Conservation (phyloP, 2,797 vertebrate species). For the Pteropus rufus region DNA sequence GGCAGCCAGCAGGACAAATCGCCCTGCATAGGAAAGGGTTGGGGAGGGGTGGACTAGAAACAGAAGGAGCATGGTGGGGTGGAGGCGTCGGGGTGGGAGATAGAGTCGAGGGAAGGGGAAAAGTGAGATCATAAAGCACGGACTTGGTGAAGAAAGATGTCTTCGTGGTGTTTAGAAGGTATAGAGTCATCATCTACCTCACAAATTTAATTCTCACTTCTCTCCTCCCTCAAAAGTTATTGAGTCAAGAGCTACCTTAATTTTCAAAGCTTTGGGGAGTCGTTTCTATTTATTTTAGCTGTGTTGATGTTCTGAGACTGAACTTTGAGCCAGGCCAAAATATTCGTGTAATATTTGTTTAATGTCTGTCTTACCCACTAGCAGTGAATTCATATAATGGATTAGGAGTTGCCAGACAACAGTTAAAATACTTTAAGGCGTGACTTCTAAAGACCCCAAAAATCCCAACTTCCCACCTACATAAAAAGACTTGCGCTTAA, state of each 20-base stretch:
- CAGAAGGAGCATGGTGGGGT: too few species aligned
- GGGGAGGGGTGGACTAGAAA: background rate
- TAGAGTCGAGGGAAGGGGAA: background rate
- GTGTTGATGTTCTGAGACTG: background rate
- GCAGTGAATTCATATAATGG: background rate
- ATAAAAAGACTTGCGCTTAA: background rate
- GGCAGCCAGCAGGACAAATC: too few species aligned
- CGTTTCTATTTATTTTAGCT: constrained; percentile 36
- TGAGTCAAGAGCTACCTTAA: background rate
- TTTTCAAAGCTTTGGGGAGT: background rate
- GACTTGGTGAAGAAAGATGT: background rate
- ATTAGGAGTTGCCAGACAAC: background rate
- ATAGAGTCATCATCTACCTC: too few species aligned
- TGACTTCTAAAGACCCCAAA: background rate
- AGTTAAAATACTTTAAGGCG: background rate
- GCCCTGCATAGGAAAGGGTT: rapidly evolving
- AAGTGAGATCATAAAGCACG: too few species aligned
- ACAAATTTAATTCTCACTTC: background rate
- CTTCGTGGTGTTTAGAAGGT: background rate
- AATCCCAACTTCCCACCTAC: background rate
- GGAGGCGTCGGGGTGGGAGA: too few species aligned
- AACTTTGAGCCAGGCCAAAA: constrained; percentile 41
- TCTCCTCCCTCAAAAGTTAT: background rate
- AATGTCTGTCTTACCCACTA: background rate
- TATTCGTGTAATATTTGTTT: background rate